Percentiles rank a stretch among this genome's conserved stretches.
Conservation (phyloP, 30 jellyfish, hydroid and myxozoan species). For the Cassiopea andromeda region DNA sequence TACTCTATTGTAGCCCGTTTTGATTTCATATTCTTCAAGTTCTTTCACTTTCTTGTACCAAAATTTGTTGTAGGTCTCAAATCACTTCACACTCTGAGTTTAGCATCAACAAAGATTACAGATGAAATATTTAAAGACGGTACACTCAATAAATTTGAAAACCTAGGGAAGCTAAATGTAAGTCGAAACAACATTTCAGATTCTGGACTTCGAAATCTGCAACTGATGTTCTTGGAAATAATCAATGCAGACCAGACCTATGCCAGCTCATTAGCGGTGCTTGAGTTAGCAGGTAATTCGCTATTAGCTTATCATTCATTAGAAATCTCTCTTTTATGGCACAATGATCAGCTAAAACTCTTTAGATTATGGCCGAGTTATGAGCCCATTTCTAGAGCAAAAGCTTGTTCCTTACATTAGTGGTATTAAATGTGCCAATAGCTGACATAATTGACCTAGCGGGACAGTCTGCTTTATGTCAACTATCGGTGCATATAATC, state of each 20-base stretch:
- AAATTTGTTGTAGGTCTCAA: constrained; percentile 12
- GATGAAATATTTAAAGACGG: constrained; percentile 50
- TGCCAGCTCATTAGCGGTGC: constrained; percentile 10
- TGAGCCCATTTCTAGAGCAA: background rate
- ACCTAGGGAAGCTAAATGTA: constrained; percentile 49
- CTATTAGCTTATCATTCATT: background rate
- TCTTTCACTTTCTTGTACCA: background rate
- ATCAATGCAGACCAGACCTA: constrained; percentile 61
- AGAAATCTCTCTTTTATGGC: background rate
- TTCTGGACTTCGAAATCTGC: constrained; percentile 37
- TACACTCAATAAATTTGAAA: constrained; percentile 39
- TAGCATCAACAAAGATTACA: constrained; percentile 53
- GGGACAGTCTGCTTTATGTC: background rate
- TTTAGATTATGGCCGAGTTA: background rate
- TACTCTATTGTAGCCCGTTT: background rate
- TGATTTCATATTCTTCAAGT: background rate
- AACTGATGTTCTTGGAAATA: constrained; percentile 41
- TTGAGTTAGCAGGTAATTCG: background rate
- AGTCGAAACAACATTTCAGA: constrained; percentile 60
- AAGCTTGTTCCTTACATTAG: too few relatives aligned
- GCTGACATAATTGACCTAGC: background rate
- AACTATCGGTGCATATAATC: too few relatives aligned
- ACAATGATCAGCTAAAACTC: background rate
- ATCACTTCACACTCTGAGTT: constrained; percentile 47
- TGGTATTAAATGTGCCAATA: background rate